Evolutionary conservation across 2,797 vertebrate genomes (phyloP).

Genomic region (Mus caroli): DNA sequence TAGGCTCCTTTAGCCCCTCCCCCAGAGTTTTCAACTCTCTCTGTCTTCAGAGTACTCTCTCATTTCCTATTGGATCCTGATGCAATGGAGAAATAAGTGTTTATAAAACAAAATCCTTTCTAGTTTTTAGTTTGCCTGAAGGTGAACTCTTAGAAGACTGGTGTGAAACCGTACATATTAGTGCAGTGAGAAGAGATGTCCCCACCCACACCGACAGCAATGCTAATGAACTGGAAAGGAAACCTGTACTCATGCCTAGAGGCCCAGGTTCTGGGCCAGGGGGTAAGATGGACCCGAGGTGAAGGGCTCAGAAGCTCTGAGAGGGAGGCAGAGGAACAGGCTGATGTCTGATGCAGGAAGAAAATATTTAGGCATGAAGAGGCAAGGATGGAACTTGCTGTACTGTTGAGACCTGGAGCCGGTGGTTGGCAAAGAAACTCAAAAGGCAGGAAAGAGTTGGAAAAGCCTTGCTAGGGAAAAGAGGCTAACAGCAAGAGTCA

Average conservation of each 20-base stretch:
- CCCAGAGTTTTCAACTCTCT: not conserved
- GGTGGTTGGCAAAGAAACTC: not conserved
- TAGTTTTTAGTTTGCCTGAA: conserved; percentile 36
- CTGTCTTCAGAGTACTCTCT: not conserved
- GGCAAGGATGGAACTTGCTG: not conserved
- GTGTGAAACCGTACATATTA: not conserved
- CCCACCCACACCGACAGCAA: not conserved
- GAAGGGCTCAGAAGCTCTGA: not conserved
- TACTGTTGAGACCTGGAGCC: not conserved
- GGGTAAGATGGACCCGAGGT: conserved; percentile 35
- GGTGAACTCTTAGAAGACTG: not conserved
- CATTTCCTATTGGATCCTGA: conserved; percentile 26
- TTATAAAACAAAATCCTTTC: conserved; percentile 58
- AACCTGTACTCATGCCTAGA: not conserved
- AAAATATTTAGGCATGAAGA: not conserved
- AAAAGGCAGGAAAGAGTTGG: no score
- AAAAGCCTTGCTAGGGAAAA: not conserved
- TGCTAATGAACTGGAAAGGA: not conserved
- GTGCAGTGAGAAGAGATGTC: not conserved
- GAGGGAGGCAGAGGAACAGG: not conserved
- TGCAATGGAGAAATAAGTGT: not conserved
- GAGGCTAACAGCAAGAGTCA: not conserved
- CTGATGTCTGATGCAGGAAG: not conserved
- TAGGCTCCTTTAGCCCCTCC: not conserved
- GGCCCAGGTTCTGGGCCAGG: not conserved